Base-by-base conservation (phyloP, 2,888 invertebrate genomes). In the Epirrhoe alternata region DNA sequence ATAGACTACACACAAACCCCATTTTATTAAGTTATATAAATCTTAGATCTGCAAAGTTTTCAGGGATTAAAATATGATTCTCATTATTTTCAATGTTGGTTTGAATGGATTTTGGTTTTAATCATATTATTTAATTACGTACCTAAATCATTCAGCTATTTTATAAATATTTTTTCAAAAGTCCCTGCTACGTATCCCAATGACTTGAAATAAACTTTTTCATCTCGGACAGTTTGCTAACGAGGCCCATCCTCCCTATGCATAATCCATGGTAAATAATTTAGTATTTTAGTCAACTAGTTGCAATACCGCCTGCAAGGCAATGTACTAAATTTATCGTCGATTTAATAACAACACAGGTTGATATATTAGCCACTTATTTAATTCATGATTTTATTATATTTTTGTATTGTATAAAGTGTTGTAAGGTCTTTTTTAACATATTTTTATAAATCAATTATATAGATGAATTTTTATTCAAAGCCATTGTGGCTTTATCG, bases 231-330 rank as follows among this genome's bases (percentile, higher is more conserved):
- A 59, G n/a, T n/a, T 59, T 51, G 38, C 35, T 59, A 24, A 50
- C 50, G 35, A 59, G 50, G 24, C 50, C 50, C 50, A 24, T 59
- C 51, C 51, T n/a, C 51, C 38, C 4, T 58, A 35, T 38, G 59
- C 59, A 59, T 59, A 89, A 90, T 89, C 77, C 52, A 31, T 58
- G 17, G 60, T 67, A 60, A 64, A 47, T 60, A 60, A 52, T 56
- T 82, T 87, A 87, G 86, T 77, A 81, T 77, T 79, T 68, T 88
- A 89, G 87, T 88, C 75, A 83, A 88, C 76, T 78, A 73, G 90
- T 88, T 91, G 91, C 91, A 92, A 92, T 91, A 91, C 87, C 75
- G 89, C 89, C 90, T 90, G 79, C 81, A 89, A 89, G 89, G 88
- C 81, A 77, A 75, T 73, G 16, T 73, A 75, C 77, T 79, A 74